Evolutionary conservation across 2,888 invertebrate genomes (phyloP).

Genomic region (Dicyrtoma fusca): DNA sequence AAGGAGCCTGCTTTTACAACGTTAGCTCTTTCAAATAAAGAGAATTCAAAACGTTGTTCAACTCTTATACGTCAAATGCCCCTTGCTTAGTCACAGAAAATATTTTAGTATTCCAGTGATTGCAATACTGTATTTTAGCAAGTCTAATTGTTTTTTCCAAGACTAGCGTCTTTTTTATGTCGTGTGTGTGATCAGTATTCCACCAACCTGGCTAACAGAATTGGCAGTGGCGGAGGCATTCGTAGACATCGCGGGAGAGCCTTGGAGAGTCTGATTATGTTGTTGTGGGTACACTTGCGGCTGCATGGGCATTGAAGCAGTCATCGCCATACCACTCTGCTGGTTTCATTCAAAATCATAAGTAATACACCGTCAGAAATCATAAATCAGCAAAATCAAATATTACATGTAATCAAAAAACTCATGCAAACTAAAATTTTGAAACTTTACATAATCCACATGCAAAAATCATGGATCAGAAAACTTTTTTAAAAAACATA

Average conservation of each 20-base stretch:
- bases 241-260: slow-evolving; percentile 45
- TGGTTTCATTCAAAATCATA: slow-evolving; percentile 25
- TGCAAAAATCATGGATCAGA: slow-evolving; percentile 1
- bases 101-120: no score
- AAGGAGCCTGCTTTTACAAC: no score
- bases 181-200: slow-evolving; percentile 30
- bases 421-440: no score
- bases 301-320: slow-evolving; percentile 39
- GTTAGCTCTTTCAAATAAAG: no score
- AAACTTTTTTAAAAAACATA: slow-evolving; percentile 1
- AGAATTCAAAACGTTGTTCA: no score
- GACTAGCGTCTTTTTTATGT: slow-evolving; percentile 33
- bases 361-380: slow-evolving; percentile 15
- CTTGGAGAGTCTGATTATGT: slow-evolving; percentile 38
- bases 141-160: no score
- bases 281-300: slow-evolving; percentile 35
- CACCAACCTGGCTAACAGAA: slow-evolving; percentile 56
- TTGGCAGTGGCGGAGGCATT: slow-evolving; percentile 49
- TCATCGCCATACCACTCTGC: slow-evolving; percentile 56
- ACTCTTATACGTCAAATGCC: no score
- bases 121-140: no score
- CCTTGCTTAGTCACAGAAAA: no score
- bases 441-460: background rate
- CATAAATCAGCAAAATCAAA: no score
- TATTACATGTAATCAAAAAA: no score